Percentiles rank a stretch among this genome's conserved stretches.
Conservation (phyloP, 1,140 invertebrate species). For the Pachyrhynchus sulphureomaculatus region DNA sequence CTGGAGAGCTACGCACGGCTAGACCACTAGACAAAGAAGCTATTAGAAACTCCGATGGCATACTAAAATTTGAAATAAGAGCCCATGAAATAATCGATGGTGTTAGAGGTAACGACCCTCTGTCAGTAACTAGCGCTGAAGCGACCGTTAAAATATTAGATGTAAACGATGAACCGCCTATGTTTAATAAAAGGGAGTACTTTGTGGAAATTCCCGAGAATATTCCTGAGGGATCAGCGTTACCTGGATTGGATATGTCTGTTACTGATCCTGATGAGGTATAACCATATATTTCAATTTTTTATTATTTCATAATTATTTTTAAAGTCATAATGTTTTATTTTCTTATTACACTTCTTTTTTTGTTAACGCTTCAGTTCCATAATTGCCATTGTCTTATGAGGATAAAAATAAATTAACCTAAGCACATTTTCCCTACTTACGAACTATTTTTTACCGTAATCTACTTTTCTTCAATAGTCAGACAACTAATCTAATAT, state of each 20-base stretch:
- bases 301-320: too few species aligned
- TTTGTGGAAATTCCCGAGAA: slow-evolving; percentile 79
- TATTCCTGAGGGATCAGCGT: slow-evolving; percentile 74
- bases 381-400: too few species aligned
- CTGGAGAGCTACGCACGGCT: slow-evolving; percentile 79
- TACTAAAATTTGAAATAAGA: slow-evolving; percentile 70
- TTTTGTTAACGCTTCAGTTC: too few species aligned
- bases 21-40: slow-evolving; percentile 83
- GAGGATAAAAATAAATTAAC: too few species aligned
- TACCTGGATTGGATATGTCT: slow-evolving; percentile 82
- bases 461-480: too few species aligned
- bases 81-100: slow-evolving; percentile 78
- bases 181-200: slow-evolving; percentile 79
- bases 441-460: too few species aligned
- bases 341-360: too few species aligned
- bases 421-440: too few species aligned
- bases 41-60: slow-evolving; percentile 73
- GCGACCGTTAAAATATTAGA: slow-evolving; percentile 85
- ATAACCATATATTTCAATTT: too few species aligned
- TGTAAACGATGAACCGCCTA: slow-evolving; percentile 91
- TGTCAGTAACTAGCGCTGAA: slow-evolving; percentile 66
- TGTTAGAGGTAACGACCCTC: slow-evolving; percentile 63
- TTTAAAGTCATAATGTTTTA: too few species aligned
- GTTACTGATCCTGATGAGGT: slow-evolving; percentile 82
- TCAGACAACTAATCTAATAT: too few species aligned